These are phyloP conservation scores for Amphiura filiformis DNA, from an alignment of 35 echinoderm and acorn worm species.

Conservation along the genomic window DNA sequence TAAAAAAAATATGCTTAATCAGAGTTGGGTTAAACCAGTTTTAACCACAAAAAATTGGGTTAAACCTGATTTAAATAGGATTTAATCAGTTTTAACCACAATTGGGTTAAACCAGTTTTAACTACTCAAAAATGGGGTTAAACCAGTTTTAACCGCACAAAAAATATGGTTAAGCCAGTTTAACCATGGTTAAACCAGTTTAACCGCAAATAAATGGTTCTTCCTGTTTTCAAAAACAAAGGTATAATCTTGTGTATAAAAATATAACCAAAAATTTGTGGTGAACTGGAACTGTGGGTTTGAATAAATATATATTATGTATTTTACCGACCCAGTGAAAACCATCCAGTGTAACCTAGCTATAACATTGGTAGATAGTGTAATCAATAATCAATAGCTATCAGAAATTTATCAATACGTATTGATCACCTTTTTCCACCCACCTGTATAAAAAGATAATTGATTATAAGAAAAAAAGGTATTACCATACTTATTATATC, in stretches of 20 bases:
- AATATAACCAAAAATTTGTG: too few species aligned
- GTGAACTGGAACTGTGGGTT: neutral
- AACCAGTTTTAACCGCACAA: too few species aligned
- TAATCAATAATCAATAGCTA: constrained; percentile 8
- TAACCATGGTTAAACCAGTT: neutral
- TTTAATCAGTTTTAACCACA: too few species aligned
- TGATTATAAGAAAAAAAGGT: neutral
- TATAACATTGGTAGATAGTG: neutral
- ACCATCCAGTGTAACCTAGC: neutral
- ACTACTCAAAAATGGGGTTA: too few species aligned
- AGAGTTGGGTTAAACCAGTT: too few species aligned
- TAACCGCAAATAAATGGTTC: neutral
- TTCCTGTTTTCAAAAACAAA: neutral
- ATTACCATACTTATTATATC: neutral
- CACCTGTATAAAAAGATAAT: neutral
- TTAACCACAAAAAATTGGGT: too few species aligned
- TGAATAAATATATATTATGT: neutral
- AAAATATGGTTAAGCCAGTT: too few species aligned
- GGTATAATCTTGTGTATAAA: neutral
- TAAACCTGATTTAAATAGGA: too few species aligned
- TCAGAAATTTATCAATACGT: neutral
- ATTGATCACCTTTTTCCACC: constrained; percentile 3
- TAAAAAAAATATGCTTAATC: too few species aligned
- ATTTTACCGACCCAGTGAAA: neutral
- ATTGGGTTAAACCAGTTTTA: neutral